Base-by-base conservation (phyloP, 2,797 vertebrate genomes). In the Heteromormyrus szaboi region DNA sequence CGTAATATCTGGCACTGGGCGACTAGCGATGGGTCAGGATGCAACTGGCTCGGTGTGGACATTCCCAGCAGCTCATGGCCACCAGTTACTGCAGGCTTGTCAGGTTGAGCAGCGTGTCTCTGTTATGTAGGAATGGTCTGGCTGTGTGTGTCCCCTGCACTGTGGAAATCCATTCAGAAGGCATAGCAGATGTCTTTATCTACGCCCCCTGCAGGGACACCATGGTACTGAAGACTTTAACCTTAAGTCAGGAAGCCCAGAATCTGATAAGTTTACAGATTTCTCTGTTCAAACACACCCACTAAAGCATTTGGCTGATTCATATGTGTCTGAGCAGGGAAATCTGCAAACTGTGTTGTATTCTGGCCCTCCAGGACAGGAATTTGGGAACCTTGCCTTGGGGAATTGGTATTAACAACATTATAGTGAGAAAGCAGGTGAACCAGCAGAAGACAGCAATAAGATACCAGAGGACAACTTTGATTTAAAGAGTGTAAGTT, bases 401-500 rank as follows among this genome's bases (percentile, higher is more conserved):
- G 9, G 22, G 2, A 29, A 65, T 29, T 29, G 11, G 25, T 68
- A 68, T 68, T 68, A 68, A 68, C 62, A 29, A 29, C 25, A 29
- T 33, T 33, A 68, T 14, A 68, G 11, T 68, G 25, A 68, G 29
- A 68, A 33, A 68, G 25, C 29, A 46, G 33, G 41, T 46, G 9
- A 19, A 81, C 19, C 37, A 46, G 44, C 37, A 81, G 76, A 85
- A 85, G 84, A 46, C 87, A 37, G 85, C 25, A 25, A 84, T 51
- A 56, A 37, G n/a, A n/a, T 84, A 59, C 41, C 53, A 76, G 88
- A 56, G 86, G 90, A 88, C 89, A 91, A 89, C 9, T 81, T 88
- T 92, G 89, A 90, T 95, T 95, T 95, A 96, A 96, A 96, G 93
- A 93, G 94, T 94, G 95, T 95, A 95, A 96, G 91, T 97, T 97